These are phyloP conservation scores for Guaruba guarouba DNA, from an alignment of 2,113 vertebrate genomes.

Conservation along the genomic window DNA sequence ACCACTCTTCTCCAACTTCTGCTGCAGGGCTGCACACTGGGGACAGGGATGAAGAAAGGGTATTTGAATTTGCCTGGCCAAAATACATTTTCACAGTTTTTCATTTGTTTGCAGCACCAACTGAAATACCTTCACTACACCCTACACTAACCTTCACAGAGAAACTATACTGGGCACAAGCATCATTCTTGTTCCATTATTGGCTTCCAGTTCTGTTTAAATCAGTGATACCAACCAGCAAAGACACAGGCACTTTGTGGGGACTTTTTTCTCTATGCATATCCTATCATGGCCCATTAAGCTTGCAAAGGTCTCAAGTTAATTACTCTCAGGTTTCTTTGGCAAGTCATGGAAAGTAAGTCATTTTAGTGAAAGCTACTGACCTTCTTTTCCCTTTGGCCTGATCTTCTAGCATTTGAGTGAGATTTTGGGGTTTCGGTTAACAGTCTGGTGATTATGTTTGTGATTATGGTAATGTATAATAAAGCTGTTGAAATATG, in stretches of 20 bases:
- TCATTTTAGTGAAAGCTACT: neutral
- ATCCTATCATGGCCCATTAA: neutral
- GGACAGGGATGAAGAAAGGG: neutral
- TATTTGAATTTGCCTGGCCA: neutral
- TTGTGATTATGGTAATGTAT: neutral
- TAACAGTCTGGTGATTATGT: neutral
- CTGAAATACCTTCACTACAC: neutral
- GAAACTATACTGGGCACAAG: neutral
- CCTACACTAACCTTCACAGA: neutral
- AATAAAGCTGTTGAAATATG: neutral
- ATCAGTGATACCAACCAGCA: neutral
- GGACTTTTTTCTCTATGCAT: neutral
- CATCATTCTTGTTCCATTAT: neutral
- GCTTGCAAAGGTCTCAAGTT: neutral
- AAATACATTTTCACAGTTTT: neutral
- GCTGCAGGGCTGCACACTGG: neutral
- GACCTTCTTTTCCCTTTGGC: neutral
- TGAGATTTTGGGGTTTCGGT: neutral
- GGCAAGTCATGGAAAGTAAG: neutral
- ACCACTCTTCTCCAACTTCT: neutral
- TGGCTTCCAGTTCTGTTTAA: neutral
- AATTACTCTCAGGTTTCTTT: neutral
- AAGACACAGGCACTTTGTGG: neutral
- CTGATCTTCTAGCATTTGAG: neutral
- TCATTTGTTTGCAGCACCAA: neutral